Evolutionary conservation across 1,140 invertebrate species (phyloP).

Genomic region (Lordiphosa clarofinis): DNA sequence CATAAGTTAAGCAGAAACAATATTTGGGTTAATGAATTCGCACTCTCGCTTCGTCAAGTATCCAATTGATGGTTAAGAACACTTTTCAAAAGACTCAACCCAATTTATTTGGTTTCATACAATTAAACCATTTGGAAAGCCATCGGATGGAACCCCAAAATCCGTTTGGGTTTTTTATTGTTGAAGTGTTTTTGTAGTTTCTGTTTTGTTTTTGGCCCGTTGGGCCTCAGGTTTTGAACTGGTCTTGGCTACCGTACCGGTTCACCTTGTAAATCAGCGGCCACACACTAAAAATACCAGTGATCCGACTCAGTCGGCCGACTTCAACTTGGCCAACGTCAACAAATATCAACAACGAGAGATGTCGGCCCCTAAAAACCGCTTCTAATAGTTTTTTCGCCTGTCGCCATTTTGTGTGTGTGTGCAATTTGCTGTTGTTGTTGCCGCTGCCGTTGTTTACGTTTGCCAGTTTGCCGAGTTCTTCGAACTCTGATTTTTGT

Average conservation of each 20-base stretch:
- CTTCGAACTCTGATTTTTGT: conserved; percentile 49
- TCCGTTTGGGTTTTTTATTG: conserved; percentile 1
- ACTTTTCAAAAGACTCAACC: conserved; percentile 5
- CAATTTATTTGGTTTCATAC: neutral
- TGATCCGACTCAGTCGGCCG: conserved; percentile 48
- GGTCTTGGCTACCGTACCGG: conserved; percentile 50
- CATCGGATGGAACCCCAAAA: conserved; percentile 1
- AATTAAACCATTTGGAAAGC: conserved; percentile 3
- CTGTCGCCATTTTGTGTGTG: conserved; percentile 17
- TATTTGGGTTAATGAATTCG: neutral
- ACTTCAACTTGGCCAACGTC: conserved; percentile 43
- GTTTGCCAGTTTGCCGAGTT: conserved; percentile 36
- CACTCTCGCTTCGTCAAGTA: neutral
- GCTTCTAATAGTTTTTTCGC: conserved; percentile 47
- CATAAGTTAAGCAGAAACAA: too few species aligned
- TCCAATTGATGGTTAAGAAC: conserved; percentile 9
- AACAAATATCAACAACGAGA: conserved; percentile 18
- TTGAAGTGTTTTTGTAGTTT: neutral
- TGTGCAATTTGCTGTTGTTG: conserved; percentile 28
- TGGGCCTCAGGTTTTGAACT: conserved; percentile 44
- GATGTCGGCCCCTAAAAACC: conserved; percentile 26
- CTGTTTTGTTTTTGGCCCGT: neutral
- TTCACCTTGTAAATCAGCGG: conserved; percentile 54
- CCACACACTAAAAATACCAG: conserved; percentile 51
- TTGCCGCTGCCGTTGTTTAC: conserved; percentile 23